Conservation (phyloP, 1,140 invertebrate genomes). For the Trinorchestia longiramus region DNA sequence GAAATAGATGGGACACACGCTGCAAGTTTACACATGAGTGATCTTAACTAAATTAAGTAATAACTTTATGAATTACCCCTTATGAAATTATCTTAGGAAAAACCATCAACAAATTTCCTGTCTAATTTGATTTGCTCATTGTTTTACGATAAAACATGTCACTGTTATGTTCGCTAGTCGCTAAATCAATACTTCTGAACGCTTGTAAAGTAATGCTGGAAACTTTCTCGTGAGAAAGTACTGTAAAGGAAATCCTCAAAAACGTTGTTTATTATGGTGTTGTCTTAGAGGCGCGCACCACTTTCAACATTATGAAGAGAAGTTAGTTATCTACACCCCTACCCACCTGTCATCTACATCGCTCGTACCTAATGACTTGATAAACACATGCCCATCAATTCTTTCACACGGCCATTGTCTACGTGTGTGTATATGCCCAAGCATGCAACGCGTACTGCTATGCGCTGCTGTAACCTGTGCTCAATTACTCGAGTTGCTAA, state of each 20-base stretch:
- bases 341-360: no score
- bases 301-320: background rate
- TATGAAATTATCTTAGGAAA: no score
- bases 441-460: background rate
- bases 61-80: no score
- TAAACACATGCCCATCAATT: background rate
- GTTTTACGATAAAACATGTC: no score
- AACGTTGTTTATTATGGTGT: background rate
- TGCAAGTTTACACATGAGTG: background rate
- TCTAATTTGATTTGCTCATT: no score
- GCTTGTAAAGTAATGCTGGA: no score
- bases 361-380: background rate
- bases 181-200: no score
- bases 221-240: background rate
- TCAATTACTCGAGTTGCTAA: background rate
- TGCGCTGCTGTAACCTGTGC: no score
- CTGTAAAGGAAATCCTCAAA: background rate
- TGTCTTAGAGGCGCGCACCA: background rate
- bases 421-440: background rate
- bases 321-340: background rate
- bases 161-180: no score
- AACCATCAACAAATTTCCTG: no score
- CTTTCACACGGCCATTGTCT: background rate
- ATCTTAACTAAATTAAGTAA: background rate
- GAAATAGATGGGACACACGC: background rate